Conservation (phyloP, 2,888 invertebrate genomes). For the Camptogramma bilineatum region DNA sequence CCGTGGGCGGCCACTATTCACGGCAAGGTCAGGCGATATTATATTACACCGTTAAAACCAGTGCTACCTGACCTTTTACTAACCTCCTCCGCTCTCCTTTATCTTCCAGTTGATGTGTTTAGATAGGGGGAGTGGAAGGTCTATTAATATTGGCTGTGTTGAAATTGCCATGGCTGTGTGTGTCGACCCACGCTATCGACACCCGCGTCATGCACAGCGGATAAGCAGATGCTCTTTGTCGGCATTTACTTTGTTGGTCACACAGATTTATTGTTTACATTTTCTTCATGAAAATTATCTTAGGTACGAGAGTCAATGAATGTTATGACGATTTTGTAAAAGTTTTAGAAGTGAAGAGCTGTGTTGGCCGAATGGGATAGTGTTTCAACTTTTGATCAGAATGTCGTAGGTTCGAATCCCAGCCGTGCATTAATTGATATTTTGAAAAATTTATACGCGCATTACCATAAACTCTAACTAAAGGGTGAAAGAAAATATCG, state of each 20-base stretch:
- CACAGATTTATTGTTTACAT: slow-evolving; percentile 26
- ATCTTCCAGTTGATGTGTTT: slow-evolving; percentile 36
- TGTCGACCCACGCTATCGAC: slow-evolving; percentile 69
- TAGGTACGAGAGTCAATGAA: background rate
- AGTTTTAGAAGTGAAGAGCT: too few relatives aligned
- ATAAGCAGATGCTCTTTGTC: slow-evolving; percentile 61
- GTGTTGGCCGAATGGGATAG: too few relatives aligned
- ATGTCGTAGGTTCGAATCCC: too few relatives aligned
- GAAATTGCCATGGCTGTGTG: slow-evolving; percentile 61
- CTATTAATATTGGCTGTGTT: slow-evolving; percentile 55
- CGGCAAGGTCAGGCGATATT: slow-evolving; percentile 82
- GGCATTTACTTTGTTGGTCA: slow-evolving; percentile 45
- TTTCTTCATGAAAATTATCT: slow-evolving; percentile 26
- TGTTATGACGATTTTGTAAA: background rate
- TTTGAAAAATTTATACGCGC: too few relatives aligned
- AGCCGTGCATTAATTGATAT: too few relatives aligned
- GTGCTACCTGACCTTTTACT: slow-evolving; percentile 47
- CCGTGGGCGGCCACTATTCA: slow-evolving; percentile 82
- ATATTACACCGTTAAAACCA: slow-evolving; percentile 73
- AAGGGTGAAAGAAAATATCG: too few relatives aligned
- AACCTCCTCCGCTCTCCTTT: slow-evolving; percentile 38
- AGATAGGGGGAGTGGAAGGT: slow-evolving; percentile 50
- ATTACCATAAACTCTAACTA: too few relatives aligned
- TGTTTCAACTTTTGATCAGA: too few relatives aligned
- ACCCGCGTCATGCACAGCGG: slow-evolving; percentile 61